Conservation (phyloP, 2,888 invertebrate species). For the Oligia strigilis region DNA sequence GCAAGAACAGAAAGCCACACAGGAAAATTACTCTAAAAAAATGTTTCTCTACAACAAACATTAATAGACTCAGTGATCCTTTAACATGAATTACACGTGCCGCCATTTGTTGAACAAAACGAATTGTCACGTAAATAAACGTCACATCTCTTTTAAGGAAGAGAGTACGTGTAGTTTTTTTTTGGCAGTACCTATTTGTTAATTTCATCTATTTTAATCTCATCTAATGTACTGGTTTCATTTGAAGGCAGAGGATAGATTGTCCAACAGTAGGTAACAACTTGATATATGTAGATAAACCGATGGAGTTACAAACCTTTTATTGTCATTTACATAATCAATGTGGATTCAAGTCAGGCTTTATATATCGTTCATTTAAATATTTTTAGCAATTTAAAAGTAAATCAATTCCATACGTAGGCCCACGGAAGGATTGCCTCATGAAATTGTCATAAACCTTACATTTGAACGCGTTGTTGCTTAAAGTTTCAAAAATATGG, state of each 20-base stretch:
- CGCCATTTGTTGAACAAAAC: constrained; percentile 14
- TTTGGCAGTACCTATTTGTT: neutral
- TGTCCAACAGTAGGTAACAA: neutral
- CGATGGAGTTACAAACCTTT: neutral
- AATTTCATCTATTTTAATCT: neutral
- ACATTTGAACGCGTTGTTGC: constrained; percentile 10
- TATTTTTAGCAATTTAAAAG: constrained; percentile 32
- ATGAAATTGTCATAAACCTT: constrained; percentile 40
- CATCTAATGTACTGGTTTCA: neutral
- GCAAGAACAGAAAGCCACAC: too few relatives aligned
- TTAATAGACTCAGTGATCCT: constrained; percentile 8
- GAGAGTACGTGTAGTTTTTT: neutral
- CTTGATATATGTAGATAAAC: neutral
- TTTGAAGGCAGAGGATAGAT: neutral
- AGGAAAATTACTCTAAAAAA: constrained; percentile 22
- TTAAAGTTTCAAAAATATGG: constrained; percentile 38
- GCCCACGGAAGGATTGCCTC: constrained; percentile 6
- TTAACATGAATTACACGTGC: constrained; percentile 9
- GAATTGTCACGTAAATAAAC: neutral
- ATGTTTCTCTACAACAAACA: constrained; percentile 33
- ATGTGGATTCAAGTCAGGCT: neutral
- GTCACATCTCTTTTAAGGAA: neutral
- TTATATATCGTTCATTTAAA: neutral
- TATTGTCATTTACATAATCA: neutral
- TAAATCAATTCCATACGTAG: constrained; percentile 14